Percentiles rank a stretch among this genome's conserved stretches.
Conservation (phyloP, 2,113 vertebrate genomes). For the Dasyornis broadbenti region DNA sequence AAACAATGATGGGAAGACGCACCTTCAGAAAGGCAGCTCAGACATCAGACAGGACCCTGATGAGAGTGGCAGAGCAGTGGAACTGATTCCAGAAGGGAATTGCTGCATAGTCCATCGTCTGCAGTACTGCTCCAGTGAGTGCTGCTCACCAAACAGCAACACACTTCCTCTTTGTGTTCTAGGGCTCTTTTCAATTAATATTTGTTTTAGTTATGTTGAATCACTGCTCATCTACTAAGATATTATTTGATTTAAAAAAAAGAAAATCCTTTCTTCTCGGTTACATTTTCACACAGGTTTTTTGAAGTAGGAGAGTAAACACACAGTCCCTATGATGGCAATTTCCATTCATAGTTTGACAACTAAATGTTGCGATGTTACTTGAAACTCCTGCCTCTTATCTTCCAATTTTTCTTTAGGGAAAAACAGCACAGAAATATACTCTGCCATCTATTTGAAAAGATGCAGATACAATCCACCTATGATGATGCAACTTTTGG, state of each 20-base stretch:
- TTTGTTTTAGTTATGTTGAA: background rate
- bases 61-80: background rate
- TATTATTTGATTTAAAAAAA: background rate
- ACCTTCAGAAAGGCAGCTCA: background rate
- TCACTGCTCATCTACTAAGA: background rate
- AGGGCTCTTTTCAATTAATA: background rate
- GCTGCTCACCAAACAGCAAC: background rate
- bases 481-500: constrained; percentile 57
- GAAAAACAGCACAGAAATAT: constrained; percentile 47
- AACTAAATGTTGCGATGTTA: constrained; percentile 55
- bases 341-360: constrained; percentile 56
- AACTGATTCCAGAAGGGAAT: background rate
- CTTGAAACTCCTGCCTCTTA: constrained; percentile 55
- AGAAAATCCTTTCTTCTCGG: background rate
- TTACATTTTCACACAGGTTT: background rate
- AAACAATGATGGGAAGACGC: background rate
- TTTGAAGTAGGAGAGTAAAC: background rate
- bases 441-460: constrained; percentile 62
- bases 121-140: background rate
- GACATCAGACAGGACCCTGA: background rate
- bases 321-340: constrained; percentile 21
- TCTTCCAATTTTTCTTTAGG: constrained; percentile 56
- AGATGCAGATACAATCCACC: constrained; percentile 61
- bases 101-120: background rate
- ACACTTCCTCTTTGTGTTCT: background rate